phyloP scores from a whole-genome alignment of 1,140 invertebrate genomes.

The Lordiphosa mommai region DNA sequence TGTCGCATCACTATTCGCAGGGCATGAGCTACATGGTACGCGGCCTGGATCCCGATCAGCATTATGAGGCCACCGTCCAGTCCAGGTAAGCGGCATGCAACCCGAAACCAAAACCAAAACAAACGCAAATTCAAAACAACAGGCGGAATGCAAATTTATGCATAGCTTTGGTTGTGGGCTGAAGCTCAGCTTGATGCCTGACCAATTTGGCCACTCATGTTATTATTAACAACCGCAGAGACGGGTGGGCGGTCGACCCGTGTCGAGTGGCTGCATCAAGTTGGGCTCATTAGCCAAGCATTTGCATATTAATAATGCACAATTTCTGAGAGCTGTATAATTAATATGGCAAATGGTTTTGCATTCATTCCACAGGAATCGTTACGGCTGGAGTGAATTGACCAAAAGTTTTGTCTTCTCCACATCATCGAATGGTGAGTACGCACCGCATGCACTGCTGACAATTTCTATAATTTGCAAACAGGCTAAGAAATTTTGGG shows the following conservation, averaged over 20 bases:
- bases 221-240: conserved; percentile 21
- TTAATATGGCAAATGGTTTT: conserved; percentile 36
- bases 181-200: neutral
- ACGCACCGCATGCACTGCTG: neutral
- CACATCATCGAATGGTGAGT: conserved; percentile 81
- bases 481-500: too few species aligned
- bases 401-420: conserved; percentile 82
- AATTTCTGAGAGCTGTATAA: conserved; percentile 34
- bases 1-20: conserved; percentile 80
- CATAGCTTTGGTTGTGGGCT: neutral
- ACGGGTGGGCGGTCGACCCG: neutral
- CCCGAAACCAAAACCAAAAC: neutral
- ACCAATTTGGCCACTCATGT: conserved; percentile 14
- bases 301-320: conserved; percentile 50
- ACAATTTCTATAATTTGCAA: too few species aligned
- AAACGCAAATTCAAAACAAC: neutral
- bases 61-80: conserved; percentile 84
- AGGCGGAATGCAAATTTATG: conserved; percentile 7
- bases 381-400: conserved; percentile 83
- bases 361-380: conserved; percentile 79
- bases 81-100: conserved; percentile 78
- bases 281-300: conserved; percentile 38
- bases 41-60: conserved; percentile 82
- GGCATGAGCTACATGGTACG: conserved; percentile 83
- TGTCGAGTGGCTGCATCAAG: conserved; percentile 3